Evolutionary conservation across 2,113 vertebrate species (phyloP).

Genomic region (Chaetops frenatus): DNA sequence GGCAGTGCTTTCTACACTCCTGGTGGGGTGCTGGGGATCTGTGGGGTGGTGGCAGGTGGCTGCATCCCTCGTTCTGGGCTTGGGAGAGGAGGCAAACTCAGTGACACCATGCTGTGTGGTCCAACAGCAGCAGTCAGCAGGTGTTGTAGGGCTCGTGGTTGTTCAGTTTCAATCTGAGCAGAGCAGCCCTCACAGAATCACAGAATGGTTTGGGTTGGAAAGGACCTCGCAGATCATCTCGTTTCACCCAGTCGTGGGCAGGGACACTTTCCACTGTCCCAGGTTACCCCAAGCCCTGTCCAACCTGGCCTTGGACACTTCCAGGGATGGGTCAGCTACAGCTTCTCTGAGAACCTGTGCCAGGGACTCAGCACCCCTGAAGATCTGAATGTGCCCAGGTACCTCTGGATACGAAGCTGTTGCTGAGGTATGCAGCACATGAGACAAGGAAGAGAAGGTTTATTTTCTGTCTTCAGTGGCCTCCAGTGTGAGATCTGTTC

Average conservation of each 20-base stretch:
- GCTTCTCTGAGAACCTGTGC: background rate
- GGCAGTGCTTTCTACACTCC: background rate
- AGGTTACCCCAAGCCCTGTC: background rate
- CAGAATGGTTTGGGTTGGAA: background rate
- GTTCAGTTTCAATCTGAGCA: background rate
- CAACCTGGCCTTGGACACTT: background rate
- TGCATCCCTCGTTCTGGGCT: rapidly evolving
- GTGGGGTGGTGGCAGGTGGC: rapidly evolving
- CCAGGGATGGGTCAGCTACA: background rate
- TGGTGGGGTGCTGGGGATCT: background rate
- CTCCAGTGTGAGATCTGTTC: background rate
- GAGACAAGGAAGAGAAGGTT: background rate
- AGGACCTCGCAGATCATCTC: background rate
- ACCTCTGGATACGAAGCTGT: background rate
- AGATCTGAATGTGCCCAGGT: background rate
- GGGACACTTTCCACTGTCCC: background rate
- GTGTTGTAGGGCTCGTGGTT: rapidly evolving
- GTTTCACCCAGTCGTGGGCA: background rate
- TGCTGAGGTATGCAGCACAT: background rate
- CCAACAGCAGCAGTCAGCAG: background rate
- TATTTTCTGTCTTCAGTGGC: background rate
- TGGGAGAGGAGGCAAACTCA: background rate
- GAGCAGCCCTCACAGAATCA: background rate
- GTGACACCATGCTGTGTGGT: rapidly evolving
- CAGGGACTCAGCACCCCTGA: rapidly evolving